Base-by-base conservation (phyloP, 2,888 invertebrate genomes). In the Andrena trimmerana region DNA sequence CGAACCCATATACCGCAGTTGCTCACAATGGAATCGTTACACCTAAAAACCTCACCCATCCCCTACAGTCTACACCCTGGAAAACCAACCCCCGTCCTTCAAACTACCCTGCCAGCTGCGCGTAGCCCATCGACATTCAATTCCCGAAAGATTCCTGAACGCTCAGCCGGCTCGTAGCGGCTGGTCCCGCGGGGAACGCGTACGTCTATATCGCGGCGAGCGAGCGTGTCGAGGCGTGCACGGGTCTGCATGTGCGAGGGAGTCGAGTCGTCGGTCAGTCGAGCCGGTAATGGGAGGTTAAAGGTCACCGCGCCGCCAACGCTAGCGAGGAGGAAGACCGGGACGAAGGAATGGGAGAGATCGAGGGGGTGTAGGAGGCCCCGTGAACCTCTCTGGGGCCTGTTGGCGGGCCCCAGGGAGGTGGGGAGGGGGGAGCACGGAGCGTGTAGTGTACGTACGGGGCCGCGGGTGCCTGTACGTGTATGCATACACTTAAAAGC, bases 251-350 rank as follows among this genome's bases (percentile, higher is more conserved):
- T 88, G 87, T 88, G 87, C 87, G 87, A 89, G 86, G 86, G 93
- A 93, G 93, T 93, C 90, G 86, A 89, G 91, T 93, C 92, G 93
- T 91, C 93, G 91, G 92, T 91, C 90, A 93, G 93, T 90, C 92
- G 91, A 91, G 90, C 91, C 92, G 92, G 93, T 94, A 93, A 93
- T 94, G 92, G 93, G 91, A 91, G 93, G 93, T 93, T 93, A 93
- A 88, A 89, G 94, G 94, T 94, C 92, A 92, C 89, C 92, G 92
- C 92, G 92, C 93, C 93, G 93, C 93, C 92, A 92, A 93, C 91
- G 91, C 91, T 92, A 90, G 91, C 87, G 89, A 91, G 90, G 88
- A 89, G 83, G 85, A 81, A 79, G 83, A 78, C 75, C 57, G 80
- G 62, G 75, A 65, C 70, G 63, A 75, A 66, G 82, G 84, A 73